Evolutionary conservation across 2,888 invertebrate genomes (phyloP).

Genomic region (Choreutis nemorana): DNA sequence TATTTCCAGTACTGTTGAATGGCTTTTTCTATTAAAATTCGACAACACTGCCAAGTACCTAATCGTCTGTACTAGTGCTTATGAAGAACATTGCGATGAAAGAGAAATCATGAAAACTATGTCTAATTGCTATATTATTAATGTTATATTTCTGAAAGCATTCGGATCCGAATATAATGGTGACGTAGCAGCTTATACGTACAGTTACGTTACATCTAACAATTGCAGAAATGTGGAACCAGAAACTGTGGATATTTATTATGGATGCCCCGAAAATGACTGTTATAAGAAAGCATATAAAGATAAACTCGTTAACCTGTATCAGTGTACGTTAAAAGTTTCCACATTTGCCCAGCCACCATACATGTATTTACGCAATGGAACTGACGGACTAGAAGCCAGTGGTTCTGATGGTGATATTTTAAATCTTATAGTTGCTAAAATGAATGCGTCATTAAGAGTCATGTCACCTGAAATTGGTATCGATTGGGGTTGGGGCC

Average conservation of each 20-base stretch:
- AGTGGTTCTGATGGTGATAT: constrained; percentile 33
- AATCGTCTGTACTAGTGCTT: constrained; percentile 22
- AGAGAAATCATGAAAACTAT: constrained; percentile 21
- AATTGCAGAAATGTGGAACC: constrained; percentile 26
- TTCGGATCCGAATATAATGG: constrained; percentile 13
- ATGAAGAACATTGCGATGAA: constrained; percentile 22
- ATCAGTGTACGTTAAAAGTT: constrained; percentile 24
- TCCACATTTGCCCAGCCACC: constrained; percentile 37
- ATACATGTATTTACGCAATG: constrained; percentile 28
- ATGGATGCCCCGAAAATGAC: constrained; percentile 16
- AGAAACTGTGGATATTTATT: constrained; percentile 15
- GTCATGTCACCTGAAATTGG: constrained; percentile 20
- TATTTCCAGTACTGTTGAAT: constrained; percentile 20
- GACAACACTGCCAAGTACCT: constrained; percentile 29
- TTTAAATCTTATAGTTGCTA: constrained; percentile 21
- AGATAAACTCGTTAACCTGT: constrained; percentile 24
- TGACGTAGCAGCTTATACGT: constrained; percentile 19
- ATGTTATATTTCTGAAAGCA: constrained; percentile 27
- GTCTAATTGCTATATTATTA: constrained; percentile 17
- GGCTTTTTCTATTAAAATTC: constrained; percentile 20
- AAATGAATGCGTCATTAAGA: constrained; percentile 30
- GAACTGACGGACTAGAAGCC: constrained; percentile 16
- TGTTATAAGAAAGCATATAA: constrained; percentile 24
- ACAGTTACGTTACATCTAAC: constrained; percentile 18
- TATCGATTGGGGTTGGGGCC: constrained; percentile 22